Conservation (phyloP, 2,113 vertebrate species). For the Psammodynastes pulverulentus region DNA sequence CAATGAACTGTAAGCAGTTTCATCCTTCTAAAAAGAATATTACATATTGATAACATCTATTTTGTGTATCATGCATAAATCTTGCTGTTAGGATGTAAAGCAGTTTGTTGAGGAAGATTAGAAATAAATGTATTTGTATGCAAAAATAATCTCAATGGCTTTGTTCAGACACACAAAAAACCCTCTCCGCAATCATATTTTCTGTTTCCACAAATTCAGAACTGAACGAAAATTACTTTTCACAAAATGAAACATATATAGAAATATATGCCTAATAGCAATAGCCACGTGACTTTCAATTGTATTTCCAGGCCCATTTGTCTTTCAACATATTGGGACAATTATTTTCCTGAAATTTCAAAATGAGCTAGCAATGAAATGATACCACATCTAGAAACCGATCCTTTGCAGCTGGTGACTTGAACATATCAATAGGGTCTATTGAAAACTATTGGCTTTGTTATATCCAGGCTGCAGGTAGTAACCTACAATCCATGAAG, state of each 20-base stretch:
- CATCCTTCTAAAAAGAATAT: constrained; percentile 72
- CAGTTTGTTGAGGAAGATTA: constrained; percentile 76
- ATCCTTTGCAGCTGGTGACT: neutral
- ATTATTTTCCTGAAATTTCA: constrained; percentile 56
- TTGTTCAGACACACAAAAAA: constrained; percentile 70
- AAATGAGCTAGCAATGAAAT: constrained; percentile 55
- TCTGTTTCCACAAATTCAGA: constrained; percentile 57
- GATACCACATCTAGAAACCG: constrained; percentile 42
- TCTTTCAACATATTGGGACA: constrained; percentile 37
- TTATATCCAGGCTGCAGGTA: neutral
- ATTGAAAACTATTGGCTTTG: neutral
- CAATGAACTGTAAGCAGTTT: constrained; percentile 38
- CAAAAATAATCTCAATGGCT: constrained; percentile 72
- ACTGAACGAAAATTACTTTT: constrained; percentile 38
- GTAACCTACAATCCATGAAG: neutral
- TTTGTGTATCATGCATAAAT: constrained; percentile 79
- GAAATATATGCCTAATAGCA: constrained; percentile 48
- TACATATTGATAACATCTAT: constrained; percentile 76
- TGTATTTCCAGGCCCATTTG: constrained; percentile 56
- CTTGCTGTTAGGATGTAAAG: constrained; percentile 78
- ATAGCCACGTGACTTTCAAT: constrained; percentile 33
- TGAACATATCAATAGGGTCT: neutral
- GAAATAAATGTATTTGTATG: constrained; percentile 75
- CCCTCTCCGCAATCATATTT: constrained; percentile 59
- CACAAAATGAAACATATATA: constrained; percentile 49